Evolutionary conservation across 2,113 vertebrate species (phyloP).

Genomic region (Tachuris rubrigastra): DNA sequence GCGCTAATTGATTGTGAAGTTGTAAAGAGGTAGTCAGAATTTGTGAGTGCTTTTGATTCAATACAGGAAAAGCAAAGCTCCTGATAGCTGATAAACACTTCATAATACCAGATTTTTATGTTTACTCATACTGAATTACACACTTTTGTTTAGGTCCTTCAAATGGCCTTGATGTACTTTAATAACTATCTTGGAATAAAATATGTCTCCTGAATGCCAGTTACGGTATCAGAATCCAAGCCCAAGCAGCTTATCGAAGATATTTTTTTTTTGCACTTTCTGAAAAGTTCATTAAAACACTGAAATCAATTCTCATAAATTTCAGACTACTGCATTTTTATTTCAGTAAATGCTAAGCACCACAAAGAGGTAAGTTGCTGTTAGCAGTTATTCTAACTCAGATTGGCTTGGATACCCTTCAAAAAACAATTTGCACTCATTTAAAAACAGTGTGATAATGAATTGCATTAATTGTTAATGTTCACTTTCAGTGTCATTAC

Average conservation of each 20-base stretch:
- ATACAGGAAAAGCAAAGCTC: background rate
- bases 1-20: background rate
- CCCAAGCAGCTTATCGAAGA: background rate
- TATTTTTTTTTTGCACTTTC: background rate
- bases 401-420: background rate
- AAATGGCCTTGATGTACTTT: background rate
- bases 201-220: background rate
- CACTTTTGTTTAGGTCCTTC: background rate
- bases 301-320: slow-evolving; percentile 30
- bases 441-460: slow-evolving; percentile 42
- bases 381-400: background rate
- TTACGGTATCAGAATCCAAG: background rate
- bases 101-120: background rate
- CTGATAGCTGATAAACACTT: background rate
- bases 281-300: slow-evolving; percentile 26
- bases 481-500: background rate
- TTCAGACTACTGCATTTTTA: slow-evolving; percentile 6
- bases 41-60: background rate
- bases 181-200: background rate
- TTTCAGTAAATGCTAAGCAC: slow-evolving; percentile 33
- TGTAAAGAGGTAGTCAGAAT: background rate
- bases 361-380: background rate
- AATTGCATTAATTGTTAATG: slow-evolving; percentile 69
- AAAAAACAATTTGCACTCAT: background rate
- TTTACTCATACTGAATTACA: background rate